Evolutionary conservation across 2,113 vertebrate genomes (phyloP).

Genomic region (Coracopsis vasa): DNA sequence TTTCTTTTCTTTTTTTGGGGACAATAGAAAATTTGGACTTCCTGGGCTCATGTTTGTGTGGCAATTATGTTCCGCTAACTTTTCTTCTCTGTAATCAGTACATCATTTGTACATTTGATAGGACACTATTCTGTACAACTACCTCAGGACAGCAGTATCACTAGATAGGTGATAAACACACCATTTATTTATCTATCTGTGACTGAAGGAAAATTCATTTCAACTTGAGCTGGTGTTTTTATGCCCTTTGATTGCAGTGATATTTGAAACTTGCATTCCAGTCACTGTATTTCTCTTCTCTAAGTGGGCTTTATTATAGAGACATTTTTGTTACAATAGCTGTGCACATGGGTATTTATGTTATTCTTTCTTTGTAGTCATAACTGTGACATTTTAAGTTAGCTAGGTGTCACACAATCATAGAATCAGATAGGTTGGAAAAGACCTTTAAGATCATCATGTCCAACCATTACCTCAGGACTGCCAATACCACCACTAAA

Average conservation of each 20-base stretch:
- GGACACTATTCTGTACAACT: neutral
- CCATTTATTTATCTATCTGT: neutral
- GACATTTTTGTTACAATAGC: neutral
- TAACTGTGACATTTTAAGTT: neutral
- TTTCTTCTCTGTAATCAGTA: neutral
- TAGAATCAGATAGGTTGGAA: neutral
- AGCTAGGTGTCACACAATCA: neutral
- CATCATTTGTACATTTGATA: neutral
- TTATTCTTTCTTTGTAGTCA: neutral
- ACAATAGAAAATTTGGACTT: neutral
- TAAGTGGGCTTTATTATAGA: neutral
- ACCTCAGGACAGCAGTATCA: neutral
- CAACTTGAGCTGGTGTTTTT: neutral
- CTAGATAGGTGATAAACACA: neutral
- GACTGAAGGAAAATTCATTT: neutral
- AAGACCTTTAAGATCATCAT: neutral
- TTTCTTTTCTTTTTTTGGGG: neutral
- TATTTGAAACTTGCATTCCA: neutral
- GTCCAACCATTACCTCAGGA: neutral
- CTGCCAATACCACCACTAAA: neutral
- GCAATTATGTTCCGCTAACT: neutral
- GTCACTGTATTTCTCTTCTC: neutral
- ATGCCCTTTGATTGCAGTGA: neutral
- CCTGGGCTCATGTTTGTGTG: neutral
- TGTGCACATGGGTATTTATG: neutral